Evolutionary conservation across 2,888 invertebrate genomes (phyloP).

Genomic region (Yponomeuta plumbellus): DNA sequence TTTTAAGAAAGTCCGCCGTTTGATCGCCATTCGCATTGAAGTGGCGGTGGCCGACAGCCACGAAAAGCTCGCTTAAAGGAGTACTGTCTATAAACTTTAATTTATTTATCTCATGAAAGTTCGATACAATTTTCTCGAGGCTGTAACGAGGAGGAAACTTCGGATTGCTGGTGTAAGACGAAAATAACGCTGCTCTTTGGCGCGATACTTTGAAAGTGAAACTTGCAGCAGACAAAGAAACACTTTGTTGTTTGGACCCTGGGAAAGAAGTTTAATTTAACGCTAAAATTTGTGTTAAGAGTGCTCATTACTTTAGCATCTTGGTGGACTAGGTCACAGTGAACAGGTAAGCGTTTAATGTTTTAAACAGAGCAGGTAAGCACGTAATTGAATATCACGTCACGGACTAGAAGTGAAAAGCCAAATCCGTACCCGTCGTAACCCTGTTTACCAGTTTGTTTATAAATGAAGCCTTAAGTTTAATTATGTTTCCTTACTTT

Average conservation of each 20-base stretch:
- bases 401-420: not conserved
- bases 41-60: not conserved
- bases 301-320: constrained; percentile 29
- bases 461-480: constrained; percentile 35
- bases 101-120: constrained; percentile 63
- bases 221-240: constrained; percentile 35
- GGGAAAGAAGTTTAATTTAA: constrained; percentile 39
- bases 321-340: not conserved
- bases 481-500: constrained; percentile 37
- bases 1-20: constrained; percentile 47
- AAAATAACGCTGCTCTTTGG: constrained; percentile 23
- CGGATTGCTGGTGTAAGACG: constrained; percentile 32
- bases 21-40: constrained; percentile 31
- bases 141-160: constrained; percentile 50
- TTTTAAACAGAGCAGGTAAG: not conserved
- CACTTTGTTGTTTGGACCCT: constrained; percentile 30
- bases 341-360: not conserved
- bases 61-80: constrained; percentile 48
- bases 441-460: constrained; percentile 29
- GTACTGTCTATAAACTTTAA: constrained; percentile 66
- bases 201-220: constrained; percentile 45
- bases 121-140: constrained; percentile 47
- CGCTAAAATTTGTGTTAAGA: constrained; percentile 44
- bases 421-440: not conserved
- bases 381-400: constrained; percentile 1